Percentiles rank a stretch among this genome's conserved stretches.
phyloP scores from a whole-genome alignment of 2,888 invertebrate genomes.

The Plagodis dolabraria region DNA sequence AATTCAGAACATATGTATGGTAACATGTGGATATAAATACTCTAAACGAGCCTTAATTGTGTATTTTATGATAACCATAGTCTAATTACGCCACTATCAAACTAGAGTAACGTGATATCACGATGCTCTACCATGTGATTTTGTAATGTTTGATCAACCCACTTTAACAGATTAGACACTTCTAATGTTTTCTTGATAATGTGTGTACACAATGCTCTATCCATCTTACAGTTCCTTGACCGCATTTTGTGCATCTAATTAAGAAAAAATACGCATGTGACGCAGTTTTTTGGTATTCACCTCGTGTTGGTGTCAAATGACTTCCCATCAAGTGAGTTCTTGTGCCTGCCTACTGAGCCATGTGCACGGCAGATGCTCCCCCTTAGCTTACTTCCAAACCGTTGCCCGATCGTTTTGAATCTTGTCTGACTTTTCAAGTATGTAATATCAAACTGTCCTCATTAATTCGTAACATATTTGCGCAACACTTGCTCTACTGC shows the following conservation, averaged over 20 bases:
- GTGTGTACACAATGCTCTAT: slow-evolving; percentile 36
- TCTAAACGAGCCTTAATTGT: slow-evolving; percentile 24
- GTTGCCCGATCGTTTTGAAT: slow-evolving; percentile 42
- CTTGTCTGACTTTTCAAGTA: slow-evolving; percentile 24
- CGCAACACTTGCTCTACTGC: slow-evolving; percentile 15
- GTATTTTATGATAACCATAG: slow-evolving; percentile 24
- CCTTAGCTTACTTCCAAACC: slow-evolving; percentile 53
- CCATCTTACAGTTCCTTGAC: slow-evolving; percentile 62
- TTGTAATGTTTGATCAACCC: slow-evolving; percentile 53
- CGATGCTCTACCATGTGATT: slow-evolving; percentile 34
- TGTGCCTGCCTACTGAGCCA: slow-evolving; percentile 62
- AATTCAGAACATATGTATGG: slow-evolving; percentile 1
- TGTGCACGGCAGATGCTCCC: slow-evolving; percentile 78
- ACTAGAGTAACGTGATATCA: slow-evolving; percentile 36
- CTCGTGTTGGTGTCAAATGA: slow-evolving; percentile 64
- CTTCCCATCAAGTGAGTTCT: slow-evolving; percentile 68
- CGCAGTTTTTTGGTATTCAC: slow-evolving; percentile 54
- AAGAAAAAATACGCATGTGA: slow-evolving; percentile 62
- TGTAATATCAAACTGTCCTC: slow-evolving; percentile 26
- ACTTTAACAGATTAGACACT: slow-evolving; percentile 44
- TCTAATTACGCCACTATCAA: slow-evolving; percentile 31
- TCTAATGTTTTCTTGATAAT: slow-evolving; percentile 47
- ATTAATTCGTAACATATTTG: slow-evolving; percentile 25
- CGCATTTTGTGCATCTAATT: slow-evolving; percentile 54
- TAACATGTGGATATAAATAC: slow-evolving; percentile 15